A percentile compares a stretch with the other conserved stretches of the same genome.
phyloP scores from a whole-genome alignment of 2,888 invertebrate genomes.

The Elegia similella region DNA sequence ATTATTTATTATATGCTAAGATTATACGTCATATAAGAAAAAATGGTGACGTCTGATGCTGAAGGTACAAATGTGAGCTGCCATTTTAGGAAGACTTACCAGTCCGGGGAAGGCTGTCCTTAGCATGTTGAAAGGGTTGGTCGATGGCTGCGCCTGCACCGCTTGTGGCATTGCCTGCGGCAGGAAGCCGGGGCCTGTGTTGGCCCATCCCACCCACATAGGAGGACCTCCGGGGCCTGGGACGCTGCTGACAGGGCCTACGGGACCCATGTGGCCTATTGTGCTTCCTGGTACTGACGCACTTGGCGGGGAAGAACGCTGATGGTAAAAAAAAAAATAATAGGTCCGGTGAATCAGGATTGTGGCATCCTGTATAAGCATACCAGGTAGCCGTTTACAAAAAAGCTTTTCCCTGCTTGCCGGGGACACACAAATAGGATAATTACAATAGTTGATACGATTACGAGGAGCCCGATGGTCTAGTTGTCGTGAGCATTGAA shows the following conservation, averaged over 20 bases:
- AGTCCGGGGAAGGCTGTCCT: conserved; percentile 60
- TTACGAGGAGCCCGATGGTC: too few species aligned
- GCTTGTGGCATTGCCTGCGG: conserved; percentile 34
- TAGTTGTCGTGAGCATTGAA: too few species aligned
- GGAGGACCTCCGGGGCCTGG: conserved; percentile 32
- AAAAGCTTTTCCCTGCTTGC: too few species aligned
- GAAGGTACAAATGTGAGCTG: too few species aligned
- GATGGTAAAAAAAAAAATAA: not conserved
- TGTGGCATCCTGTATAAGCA: too few species aligned
- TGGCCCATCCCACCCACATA: conserved; percentile 63
- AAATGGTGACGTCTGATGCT: too few species aligned
- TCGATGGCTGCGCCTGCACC: conserved; percentile 28
- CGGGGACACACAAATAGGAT: too few species aligned
- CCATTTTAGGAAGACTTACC: conserved; percentile 52
- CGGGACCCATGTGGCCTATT: conserved; percentile 16
- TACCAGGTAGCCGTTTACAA: too few species aligned
- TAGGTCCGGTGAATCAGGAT: too few species aligned
- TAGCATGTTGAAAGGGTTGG: conserved; percentile 57
- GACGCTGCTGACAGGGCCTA: conserved; percentile 23
- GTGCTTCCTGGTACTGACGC: not conserved
- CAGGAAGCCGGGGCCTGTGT: conserved; percentile 38
- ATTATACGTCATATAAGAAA: too few species aligned
- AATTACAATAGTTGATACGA: too few species aligned
- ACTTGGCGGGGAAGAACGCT: conserved; percentile 50
- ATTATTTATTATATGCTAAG: too few species aligned